A percentile compares a stretch with the other conserved stretches of the same genome.
Evolutionary conservation across 1,140 invertebrate species (phyloP).

Genomic region (Leptinotarsa defecta): DNA sequence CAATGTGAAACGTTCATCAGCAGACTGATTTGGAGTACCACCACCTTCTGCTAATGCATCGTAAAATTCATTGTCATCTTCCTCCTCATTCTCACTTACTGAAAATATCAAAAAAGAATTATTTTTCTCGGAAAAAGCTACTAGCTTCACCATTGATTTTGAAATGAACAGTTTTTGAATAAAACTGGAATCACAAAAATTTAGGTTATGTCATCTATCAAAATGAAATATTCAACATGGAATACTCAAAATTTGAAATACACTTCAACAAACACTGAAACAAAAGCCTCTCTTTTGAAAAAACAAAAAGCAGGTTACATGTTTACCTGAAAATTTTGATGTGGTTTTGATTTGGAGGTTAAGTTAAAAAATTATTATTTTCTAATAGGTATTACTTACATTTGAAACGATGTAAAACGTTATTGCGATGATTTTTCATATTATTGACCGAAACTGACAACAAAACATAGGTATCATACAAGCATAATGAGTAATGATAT

Average conservation of each 20-base stretch:
- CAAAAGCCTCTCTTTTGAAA: background rate
- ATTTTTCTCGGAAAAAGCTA: background rate
- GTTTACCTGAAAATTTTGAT: no score
- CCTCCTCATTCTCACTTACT: constrained; percentile 71
- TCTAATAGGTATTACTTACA: background rate
- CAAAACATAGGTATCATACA: no score
- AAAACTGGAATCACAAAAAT: background rate
- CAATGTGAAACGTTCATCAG: constrained; percentile 67
- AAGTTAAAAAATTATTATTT: background rate
- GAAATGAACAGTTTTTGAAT: background rate
- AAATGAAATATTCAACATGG: constrained; percentile 8
- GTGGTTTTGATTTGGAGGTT: background rate
- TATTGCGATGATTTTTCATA: constrained; percentile 7
- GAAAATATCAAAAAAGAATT: constrained; percentile 36
- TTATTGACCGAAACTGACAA: background rate
- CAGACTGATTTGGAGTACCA: constrained; percentile 51
- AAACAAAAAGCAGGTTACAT: background rate
- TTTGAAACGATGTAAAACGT: constrained; percentile 10
- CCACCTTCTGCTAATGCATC: constrained; percentile 80
- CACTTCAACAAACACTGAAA: background rate
- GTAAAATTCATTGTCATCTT: constrained; percentile 92
- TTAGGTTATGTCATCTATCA: constrained; percentile 24
- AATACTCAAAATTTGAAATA: background rate
- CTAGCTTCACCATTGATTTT: background rate
- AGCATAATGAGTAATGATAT: no score